These are phyloP conservation scores for Entelurus aequoreus DNA, from an alignment of 2,113 vertebrate genomes.

Conservation along the genomic window DNA sequence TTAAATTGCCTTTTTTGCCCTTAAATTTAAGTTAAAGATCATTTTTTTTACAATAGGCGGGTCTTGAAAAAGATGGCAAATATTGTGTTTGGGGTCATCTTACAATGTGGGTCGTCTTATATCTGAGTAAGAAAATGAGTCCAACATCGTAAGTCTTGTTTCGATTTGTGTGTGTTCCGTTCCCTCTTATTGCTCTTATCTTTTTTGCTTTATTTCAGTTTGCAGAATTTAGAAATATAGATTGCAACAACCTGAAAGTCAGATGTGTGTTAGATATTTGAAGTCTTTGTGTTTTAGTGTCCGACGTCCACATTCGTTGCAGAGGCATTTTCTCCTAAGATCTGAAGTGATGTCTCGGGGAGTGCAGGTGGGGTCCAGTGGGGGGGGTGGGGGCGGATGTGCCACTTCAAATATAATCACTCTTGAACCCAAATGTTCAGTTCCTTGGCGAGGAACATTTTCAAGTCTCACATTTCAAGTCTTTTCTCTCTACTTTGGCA, in stretches of 20 bases:
- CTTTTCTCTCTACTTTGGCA: slow-evolving; percentile 43
- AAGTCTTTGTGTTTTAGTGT: slow-evolving; percentile 8
- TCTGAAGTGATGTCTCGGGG: slow-evolving; percentile 50
- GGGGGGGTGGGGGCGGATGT: slow-evolving; percentile 3
- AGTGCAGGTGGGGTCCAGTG: slow-evolving; percentile 48
- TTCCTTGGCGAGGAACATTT: slow-evolving; percentile 31
- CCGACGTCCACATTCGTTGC: slow-evolving; percentile 31
- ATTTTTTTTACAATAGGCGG: too few relatives aligned
- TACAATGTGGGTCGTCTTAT: too few relatives aligned
- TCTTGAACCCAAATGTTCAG: slow-evolving; percentile 36
- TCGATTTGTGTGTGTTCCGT: too few relatives aligned
- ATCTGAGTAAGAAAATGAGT: too few relatives aligned
- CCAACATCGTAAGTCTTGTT: too few relatives aligned
- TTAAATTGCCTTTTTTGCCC: too few relatives aligned
- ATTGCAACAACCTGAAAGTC: not conserved
- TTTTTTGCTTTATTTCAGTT: too few relatives aligned
- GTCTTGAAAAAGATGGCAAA: too few relatives aligned
- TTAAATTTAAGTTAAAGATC: too few relatives aligned
- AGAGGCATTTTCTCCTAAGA: slow-evolving; percentile 48
- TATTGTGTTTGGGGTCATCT: too few relatives aligned
- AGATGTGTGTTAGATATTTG: too few relatives aligned
- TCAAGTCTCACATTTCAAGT: not conserved
- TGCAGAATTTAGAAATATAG: not conserved
- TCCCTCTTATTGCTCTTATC: too few relatives aligned
- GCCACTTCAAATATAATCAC: slow-evolving; percentile 59